Base-by-base conservation (phyloP, 2,113 vertebrate species). In the Eublepharis macularius region DNA sequence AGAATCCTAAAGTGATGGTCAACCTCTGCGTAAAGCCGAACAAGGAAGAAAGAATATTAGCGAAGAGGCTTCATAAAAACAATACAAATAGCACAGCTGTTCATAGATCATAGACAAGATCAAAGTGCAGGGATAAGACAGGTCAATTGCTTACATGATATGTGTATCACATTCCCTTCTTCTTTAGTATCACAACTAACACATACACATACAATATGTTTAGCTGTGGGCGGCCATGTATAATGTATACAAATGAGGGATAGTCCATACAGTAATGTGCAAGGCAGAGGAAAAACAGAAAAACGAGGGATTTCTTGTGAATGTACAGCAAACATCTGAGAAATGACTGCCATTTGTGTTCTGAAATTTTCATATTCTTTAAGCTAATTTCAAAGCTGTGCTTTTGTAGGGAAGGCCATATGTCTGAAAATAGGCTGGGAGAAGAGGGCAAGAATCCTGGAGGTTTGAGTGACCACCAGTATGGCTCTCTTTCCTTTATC, bases 1-100 rank as follows among this genome's bases (percentile, higher is more conserved):
- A 32, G 75, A 80, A 80, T 80, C 66, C 68, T 49, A 80, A 54
- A 85, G 76, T 43, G 32, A 43, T 74, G 77, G 84, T 65, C 77
- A 80, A 49, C 54, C 43, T 73, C 51, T 80, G 41, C 49, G 73
- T 80, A 73, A 85, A 80, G 43, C 39, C 43, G 63, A 80, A 74
- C 1, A 21, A 36, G 6, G 68, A 51, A 76, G 39, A 34, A 16
- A 73, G 66, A 65, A 21, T 36, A 60, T 41, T 47, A 34, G 11
- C 7, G 17, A 63, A 45, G 24, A 17, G 39, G 24, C 34, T 80
- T 74, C 84, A 65, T 72, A 76, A 29, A 36, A 49, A 24, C 19
- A 36, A 41, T 65, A 74, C 51, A 74, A 60, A 74, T 49, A 74
- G 63, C 9, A 16, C 54, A 84, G 36, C 47, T 57, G 63, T 49